phyloP scores from a whole-genome alignment of 92 coral and sea anemone species.

The Heteractis magnifica region DNA sequence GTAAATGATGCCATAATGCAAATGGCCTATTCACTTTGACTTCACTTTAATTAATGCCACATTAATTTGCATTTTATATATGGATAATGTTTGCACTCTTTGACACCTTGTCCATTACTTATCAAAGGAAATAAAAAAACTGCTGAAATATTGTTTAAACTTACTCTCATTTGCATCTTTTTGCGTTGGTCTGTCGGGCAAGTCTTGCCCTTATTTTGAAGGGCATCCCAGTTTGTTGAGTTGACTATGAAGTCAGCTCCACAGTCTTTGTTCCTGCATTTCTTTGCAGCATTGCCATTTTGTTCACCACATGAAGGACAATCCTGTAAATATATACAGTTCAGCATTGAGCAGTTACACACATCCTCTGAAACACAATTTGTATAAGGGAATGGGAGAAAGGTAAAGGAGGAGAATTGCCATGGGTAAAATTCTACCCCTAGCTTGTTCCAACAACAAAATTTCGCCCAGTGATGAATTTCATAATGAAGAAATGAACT shows the following conservation, averaged over 20 bases:
- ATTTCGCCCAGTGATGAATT: too few relatives aligned
- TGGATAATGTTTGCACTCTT: not conserved
- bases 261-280: constrained; percentile 7
- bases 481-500: too few relatives aligned
- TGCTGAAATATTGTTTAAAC: not conserved
- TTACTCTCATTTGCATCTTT: constrained; percentile 19
- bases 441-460: too few relatives aligned
- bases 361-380: not conserved
- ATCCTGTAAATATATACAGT: not conserved
- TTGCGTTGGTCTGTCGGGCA: constrained; percentile 16
- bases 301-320: constrained; percentile 9
- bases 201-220: constrained; percentile 6
- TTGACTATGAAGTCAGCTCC: constrained; percentile 9
- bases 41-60: not conserved
- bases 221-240: not conserved
- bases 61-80: not conserved
- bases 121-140: not conserved
- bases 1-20: not conserved
- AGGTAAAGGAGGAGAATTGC: not conserved
- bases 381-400: not conserved
- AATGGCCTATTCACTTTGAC: not conserved
- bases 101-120: not conserved
- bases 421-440: not conserved
- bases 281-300: constrained; percentile 13
- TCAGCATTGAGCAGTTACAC: not conserved